Evolutionary conservation across 2,113 vertebrate genomes (phyloP), one percentile per base, ranked within the genome.

Genomic region (Recurvirostra avosetta): DNA sequence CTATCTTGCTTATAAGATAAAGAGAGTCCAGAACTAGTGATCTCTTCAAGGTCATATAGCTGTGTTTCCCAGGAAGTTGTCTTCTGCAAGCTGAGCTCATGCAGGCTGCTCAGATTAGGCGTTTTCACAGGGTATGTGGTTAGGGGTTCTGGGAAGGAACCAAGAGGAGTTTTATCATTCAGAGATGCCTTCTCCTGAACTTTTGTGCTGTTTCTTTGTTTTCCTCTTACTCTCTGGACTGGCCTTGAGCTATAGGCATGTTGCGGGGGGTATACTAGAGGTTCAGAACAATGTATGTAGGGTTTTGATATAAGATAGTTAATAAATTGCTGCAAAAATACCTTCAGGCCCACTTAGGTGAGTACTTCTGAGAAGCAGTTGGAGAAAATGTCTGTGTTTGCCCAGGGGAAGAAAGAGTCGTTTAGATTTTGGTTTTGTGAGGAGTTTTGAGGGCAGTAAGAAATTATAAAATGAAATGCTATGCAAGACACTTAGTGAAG

Each of bases 261-360:
- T 83, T n/a, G 34, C 1, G 2, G 2, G 4, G 10, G 1, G 0
- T 53, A 4, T n/a, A 26, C 30, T 73, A 36, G 27, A 47, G 29
- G 9, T 62, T 91, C 53, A 71, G 65, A 34, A 17, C 15, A 38
- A 15, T 20, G 5, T 47, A 9, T 38, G 18, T 27, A 62, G n/a
- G 56, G 22, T 9, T 80, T 67, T 62, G 7, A 32, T 56, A 4
- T 5, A 49, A 61, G 3, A 20, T 34, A 30, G 25, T 52, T 88
- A 36, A 25, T 47, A 41, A 66, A 8, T 38, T 86, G 25, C 43
- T 91, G 34, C 23, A 66, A 72, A 91, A 76, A 65, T 66, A 34
- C 8, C 8, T 81, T 61, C 43, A 78, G 47, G 26, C 14, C 20
- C 5, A 15, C 22, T 49, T 72, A 41, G 5, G 53, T 34, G 58